A percentile compares a stretch with the other conserved stretches of the same genome.
phyloP scores from a whole-genome alignment of 2,888 invertebrate genomes.

The Anticlea derivata region DNA sequence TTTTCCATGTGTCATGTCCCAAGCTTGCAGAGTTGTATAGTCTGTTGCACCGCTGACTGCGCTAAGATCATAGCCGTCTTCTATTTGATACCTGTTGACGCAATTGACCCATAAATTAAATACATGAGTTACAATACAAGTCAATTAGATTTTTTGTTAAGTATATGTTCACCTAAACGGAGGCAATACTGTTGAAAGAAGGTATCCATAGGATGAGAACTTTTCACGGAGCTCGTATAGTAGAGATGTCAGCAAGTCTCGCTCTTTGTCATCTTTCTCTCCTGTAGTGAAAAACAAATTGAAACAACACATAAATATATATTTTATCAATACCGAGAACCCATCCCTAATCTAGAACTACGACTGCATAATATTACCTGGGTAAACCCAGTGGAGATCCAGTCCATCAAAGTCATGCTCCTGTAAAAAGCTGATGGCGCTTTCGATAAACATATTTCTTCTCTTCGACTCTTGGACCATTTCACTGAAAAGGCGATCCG shows the following conservation, averaged over 20 bases:
- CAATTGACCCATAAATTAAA: too few relatives aligned
- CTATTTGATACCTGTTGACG: constrained; percentile 78
- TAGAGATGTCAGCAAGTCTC: constrained; percentile 79
- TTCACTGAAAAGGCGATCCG: constrained; percentile 84
- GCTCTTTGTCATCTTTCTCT: constrained; percentile 78
- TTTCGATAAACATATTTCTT: constrained; percentile 84
- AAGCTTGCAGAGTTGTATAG: constrained; percentile 88
- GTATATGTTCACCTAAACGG: constrained; percentile 76
- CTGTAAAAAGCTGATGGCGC: constrained; percentile 86
- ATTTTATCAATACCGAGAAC: not conserved
- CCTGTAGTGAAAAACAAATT: constrained; percentile 47
- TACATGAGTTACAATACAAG: too few relatives aligned
- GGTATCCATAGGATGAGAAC: constrained; percentile 82
- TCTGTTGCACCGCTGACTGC: constrained; percentile 85
- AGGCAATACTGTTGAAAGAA: constrained; percentile 83
- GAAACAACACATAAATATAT: not conserved
- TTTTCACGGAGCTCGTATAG: constrained; percentile 85
- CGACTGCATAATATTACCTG: constrained; percentile 61
- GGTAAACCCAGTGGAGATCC: constrained; percentile 91
- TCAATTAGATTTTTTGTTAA: too few relatives aligned
- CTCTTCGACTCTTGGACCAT: constrained; percentile 83
- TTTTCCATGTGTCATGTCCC: constrained; percentile 79
- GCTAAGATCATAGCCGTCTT: constrained; percentile 86
- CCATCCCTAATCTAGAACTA: too few relatives aligned
- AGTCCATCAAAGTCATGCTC: constrained; percentile 91